These are phyloP conservation scores for Neodontobutis hainanensis DNA, from an alignment of 2,113 vertebrate genomes.

Conservation along the genomic window DNA sequence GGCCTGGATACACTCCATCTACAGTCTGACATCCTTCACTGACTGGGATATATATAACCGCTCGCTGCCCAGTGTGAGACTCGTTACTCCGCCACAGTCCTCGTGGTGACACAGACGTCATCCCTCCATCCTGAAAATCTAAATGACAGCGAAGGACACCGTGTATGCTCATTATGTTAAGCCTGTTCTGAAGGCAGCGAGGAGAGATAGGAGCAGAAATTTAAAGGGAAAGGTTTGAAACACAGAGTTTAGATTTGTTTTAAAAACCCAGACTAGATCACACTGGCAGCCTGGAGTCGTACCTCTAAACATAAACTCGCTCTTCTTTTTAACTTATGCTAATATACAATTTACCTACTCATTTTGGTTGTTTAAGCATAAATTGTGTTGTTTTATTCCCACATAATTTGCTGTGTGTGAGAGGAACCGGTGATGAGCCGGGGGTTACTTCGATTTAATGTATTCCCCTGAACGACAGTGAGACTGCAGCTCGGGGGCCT, in stretches of 20 bases:
- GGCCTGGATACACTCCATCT: conserved; percentile 29
- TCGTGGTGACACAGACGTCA: conserved; percentile 54
- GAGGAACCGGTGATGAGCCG: conserved; percentile 68
- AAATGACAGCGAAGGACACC: conserved; percentile 52
- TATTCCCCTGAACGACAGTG: conserved; percentile 66
- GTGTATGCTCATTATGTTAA: conserved; percentile 49
- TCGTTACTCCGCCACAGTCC: conserved; percentile 44
- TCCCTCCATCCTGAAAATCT: conserved; percentile 53
- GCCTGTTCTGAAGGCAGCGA: conserved; percentile 23
- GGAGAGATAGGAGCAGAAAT: conserved; percentile 29
- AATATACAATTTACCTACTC: conserved; percentile 54
- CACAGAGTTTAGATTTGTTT: not conserved
- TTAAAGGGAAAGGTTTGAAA: too few species aligned
- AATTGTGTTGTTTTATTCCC: conserved; percentile 72
- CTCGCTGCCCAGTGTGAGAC: conserved; percentile 45
- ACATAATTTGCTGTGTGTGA: conserved; percentile 69
- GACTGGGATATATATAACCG: conserved; percentile 61
- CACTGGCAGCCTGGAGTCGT: not conserved
- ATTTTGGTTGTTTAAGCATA: conserved; percentile 60
- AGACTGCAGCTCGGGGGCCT: conserved; percentile 60
- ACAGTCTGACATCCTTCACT: conserved; percentile 48
- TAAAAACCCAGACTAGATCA: not conserved
- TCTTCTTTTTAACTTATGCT: conserved; percentile 68
- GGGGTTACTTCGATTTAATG: conserved; percentile 73
- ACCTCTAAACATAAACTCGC: conserved; percentile 26